Evolutionary conservation across 1,140 invertebrate species (phyloP), one percentile per base, ranked within the genome.

Genomic region (Aphelinus atriplicis): DNA sequence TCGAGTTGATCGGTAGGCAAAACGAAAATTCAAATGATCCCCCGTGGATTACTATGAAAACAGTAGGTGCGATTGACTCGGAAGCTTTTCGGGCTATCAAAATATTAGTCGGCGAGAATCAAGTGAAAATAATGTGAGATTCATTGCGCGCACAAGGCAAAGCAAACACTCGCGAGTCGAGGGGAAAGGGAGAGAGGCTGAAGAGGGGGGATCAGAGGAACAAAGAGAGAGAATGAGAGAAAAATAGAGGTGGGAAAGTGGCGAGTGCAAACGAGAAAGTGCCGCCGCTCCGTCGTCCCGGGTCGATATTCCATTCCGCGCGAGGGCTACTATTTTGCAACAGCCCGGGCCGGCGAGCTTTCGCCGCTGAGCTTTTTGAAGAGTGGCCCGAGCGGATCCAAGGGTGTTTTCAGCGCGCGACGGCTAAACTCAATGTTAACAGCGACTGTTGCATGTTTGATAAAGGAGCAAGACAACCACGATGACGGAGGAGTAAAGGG

Each of bases 251-350:
- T 47, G 61, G 48, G 43, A 63, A 63, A 63, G 61, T 63, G 61
- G 61, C 61, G 45, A 62, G 61, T 62, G 45, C 45, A 10, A 3
- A 55, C 45, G n/a, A 42, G 46, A 72, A 71, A 72, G 53, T 55
- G 51, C 60, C 43, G n/a, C 26, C 3, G 9, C 53, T 4, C 42
- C n/a, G 9, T 1, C 55, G 55, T n/a, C 9, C 55, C 55, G 26
- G 58, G 68, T 74, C 50, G 58, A 74, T 74, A 74, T 68, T 68
- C 50, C 50, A 68, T 63, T 74, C 56, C 51, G 51, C 51, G 60
- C 56, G 9, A 51, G 56, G 64, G 26, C 42, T 67, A 51, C 47
- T 60, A 67, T 66, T 73, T 66, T 73, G 63, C 64, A 51, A 60
- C 66, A 58, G 62, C 50, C 51, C 46, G 1, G 4, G 47, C 3